Base-by-base conservation (phyloP, 2,888 invertebrate genomes). In the Brachylomia viminalis region DNA sequence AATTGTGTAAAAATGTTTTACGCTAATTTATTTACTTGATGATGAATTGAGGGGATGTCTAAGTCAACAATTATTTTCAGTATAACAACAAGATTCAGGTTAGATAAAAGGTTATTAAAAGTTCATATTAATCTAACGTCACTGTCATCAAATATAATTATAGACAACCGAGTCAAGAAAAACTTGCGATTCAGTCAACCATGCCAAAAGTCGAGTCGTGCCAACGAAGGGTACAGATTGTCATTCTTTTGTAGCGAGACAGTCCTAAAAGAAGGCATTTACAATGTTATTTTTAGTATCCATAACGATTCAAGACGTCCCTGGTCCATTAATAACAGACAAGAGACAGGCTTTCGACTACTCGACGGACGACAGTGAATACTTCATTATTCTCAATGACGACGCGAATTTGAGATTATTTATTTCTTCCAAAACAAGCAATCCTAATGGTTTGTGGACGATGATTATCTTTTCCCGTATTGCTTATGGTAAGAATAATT, bases 351-450 rank as follows among this genome's bases (percentile, higher is more conserved):
- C 89, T 90, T 89, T 91, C 88, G 88, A 42, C 87, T 84, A 84
- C 82, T 88, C 88, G 90, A 91, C 90, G 79, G 86, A 87, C 86
- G 79, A 73, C 80, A 81, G 59, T 73, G 89, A 91, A 91, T 90
- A 91, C 90, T 91, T 93, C 91, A 93, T 93, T 93, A 93, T 92
- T 92, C 91, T 90, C 91, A 89, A 89, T 42, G 90, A 45, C 42
- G 30, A n/a, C 30, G 27, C 2, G 17, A 54, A n/a, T 17, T 33
- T 38, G 7, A 1, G 4, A 20, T 20, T 23, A 52, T 30, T 30
- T 2, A 30, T 42, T 68, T 38, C 15, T 38, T 38, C 0, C 38
- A 38, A 38, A 11, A 42, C 15, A 20, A 10, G 15, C 13, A 13
- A 20, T 49, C 0, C n/a, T 17, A 47, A 47, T n/a, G 13, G 11